phyloP scores from a whole-genome alignment of 2,888 invertebrate genomes.

The Plebejus anna region DNA sequence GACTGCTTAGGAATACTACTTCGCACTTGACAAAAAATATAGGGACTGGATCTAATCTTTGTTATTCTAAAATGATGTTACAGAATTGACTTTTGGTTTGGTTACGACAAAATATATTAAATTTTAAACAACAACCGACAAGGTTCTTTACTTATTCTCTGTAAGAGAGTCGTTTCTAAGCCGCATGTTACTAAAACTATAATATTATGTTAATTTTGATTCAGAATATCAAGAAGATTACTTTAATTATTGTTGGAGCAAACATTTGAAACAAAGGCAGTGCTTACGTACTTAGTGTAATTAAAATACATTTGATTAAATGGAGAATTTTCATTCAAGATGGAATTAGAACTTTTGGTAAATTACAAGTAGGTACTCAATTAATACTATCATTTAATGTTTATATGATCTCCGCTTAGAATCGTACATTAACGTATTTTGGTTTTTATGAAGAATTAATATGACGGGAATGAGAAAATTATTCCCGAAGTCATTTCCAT shows the following conservation, averaged over 20 bases:
- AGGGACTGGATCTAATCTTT: no score
- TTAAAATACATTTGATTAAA: constrained; percentile 11
- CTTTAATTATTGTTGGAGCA: background rate
- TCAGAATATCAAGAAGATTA: background rate
- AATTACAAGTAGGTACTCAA: background rate
- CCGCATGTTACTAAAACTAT: background rate
- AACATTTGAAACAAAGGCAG: background rate
- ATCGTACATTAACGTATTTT: background rate
- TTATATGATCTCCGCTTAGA: background rate
- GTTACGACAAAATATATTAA: no score
- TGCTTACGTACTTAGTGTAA: constrained; percentile 1
- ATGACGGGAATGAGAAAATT: background rate
- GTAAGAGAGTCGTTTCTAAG: background rate
- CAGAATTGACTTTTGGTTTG: no score
- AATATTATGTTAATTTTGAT: background rate
- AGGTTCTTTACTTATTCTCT: no score
- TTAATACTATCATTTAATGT: background rate
- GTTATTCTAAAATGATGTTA: no score
- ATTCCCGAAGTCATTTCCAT: background rate
- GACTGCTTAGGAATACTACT: no score
- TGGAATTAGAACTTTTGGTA: background rate
- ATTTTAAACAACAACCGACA: no score
- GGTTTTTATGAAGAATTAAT: background rate
- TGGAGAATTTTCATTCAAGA: background rate
- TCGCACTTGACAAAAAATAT: no score